phyloP scores from a whole-genome alignment of 2,113 vertebrate species.

The Neotragus pygmaeus region DNA sequence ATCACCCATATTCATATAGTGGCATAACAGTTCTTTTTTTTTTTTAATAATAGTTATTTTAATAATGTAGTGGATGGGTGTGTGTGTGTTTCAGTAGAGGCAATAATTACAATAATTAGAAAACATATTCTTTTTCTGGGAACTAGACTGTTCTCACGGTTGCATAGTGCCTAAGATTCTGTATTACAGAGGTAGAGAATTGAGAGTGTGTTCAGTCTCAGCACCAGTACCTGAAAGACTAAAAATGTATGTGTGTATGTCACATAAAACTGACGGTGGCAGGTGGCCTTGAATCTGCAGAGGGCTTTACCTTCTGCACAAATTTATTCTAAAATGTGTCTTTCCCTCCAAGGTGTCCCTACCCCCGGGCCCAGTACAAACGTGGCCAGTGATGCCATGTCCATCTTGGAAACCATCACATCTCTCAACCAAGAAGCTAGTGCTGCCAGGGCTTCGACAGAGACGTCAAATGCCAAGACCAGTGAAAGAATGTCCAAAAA shows the following conservation, averaged over 20 bases:
- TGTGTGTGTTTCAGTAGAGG: not conserved
- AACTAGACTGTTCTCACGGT: not conserved
- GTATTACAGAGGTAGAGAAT: not conserved
- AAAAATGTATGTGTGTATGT: not conserved
- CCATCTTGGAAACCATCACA: constrained; percentile 93
- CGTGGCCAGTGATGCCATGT: constrained; percentile 88
- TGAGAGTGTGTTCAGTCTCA: not conserved
- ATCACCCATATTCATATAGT: not conserved
- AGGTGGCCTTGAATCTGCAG: not conserved
- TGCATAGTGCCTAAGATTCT: not conserved
- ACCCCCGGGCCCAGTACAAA: constrained; percentile 76
- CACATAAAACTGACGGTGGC: not conserved
- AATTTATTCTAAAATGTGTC: not conserved
- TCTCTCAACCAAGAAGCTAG: constrained; percentile 94
- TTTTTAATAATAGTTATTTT: not conserved
- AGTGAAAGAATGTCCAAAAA: constrained; percentile 78
- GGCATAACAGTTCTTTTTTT: not conserved
- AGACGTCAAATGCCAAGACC: constrained; percentile 75
- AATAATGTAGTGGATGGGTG: not conserved
- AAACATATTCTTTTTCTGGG: not conserved
- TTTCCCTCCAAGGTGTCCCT: constrained; percentile 75
- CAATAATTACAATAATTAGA: not conserved
- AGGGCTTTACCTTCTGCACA: not conserved
- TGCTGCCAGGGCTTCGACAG: constrained; percentile 82
- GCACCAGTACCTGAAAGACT: not conserved